These are phyloP conservation scores for Gadopsis marmoratus DNA, from an alignment of 2,797 vertebrate genomes.

Conservation along the genomic window DNA sequence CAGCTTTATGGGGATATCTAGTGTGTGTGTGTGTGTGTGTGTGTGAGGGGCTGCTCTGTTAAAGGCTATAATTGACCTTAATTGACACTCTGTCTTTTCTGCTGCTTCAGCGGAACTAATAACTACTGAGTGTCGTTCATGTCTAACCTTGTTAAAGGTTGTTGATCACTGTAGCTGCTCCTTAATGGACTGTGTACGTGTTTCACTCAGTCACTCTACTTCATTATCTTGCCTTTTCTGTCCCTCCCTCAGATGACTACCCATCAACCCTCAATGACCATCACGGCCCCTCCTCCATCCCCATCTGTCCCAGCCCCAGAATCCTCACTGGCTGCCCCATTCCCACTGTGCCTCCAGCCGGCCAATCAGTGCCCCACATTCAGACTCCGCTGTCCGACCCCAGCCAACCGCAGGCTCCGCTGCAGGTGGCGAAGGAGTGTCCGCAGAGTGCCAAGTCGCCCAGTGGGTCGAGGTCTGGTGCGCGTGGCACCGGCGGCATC, in stretches of 20 bases:
- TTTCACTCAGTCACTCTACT: slow-evolving; percentile 16
- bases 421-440: slow-evolving; percentile 92
- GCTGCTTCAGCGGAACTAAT: slow-evolving; percentile 59
- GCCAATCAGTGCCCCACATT: slow-evolving; percentile 93
- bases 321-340: slow-evolving; percentile 95
- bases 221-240: slow-evolving; percentile 32
- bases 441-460: slow-evolving; percentile 96
- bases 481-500: slow-evolving; percentile 79
- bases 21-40: slow-evolving; percentile 14
- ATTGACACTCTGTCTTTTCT: slow-evolving; percentile 57
- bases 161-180: slow-evolving; percentile 35
- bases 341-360: slow-evolving; percentile 93
- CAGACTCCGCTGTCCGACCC: slow-evolving; percentile 93
- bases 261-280: slow-evolving; percentile 91
- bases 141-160: slow-evolving; percentile 50
- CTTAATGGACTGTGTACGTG: slow-evolving; percentile 9
- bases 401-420: slow-evolving; percentile 85
- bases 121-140: slow-evolving; percentile 29
- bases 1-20: background rate
- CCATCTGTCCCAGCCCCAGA: slow-evolving; percentile 90
- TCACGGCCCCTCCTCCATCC: slow-evolving; percentile 92
- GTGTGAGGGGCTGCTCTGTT: slow-evolving; percentile 10
- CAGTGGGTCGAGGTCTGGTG: slow-evolving; percentile 92
- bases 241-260: slow-evolving; percentile 80
- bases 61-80: slow-evolving; percentile 65